Evolutionary conservation across 2,888 invertebrate genomes (phyloP), one percentile per base, ranked within the genome.

Genomic region (Uloborus plumipes): DNA sequence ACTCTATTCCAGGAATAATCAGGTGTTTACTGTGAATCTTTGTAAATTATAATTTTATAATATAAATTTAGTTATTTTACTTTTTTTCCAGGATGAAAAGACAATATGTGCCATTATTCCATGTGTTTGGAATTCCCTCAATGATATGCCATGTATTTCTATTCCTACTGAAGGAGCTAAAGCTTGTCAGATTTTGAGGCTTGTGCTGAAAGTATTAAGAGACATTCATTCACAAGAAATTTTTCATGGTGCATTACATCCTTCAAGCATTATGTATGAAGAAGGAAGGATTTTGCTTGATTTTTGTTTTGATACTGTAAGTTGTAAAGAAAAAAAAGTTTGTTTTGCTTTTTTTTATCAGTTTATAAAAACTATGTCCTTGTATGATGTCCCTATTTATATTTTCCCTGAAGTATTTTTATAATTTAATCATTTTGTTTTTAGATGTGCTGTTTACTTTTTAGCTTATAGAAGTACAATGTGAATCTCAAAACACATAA

Each of bases 271-370:
- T 18, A 22, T 81, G 39, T 53, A 69, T 58, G 58, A 74, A n/a
- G 51, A 51, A 49, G 69, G 74, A 14, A 75, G 58, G 47, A 53
- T 69, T 20, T 39, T 81, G 20, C 20, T 81, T 6, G 80, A 81
- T 58, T 74, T 81, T 39, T 74, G 69, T 18, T 75, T 67, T 64
- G 74, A 81, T 70, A 18, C 26, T 15, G 80, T 81, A 58, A 81
- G 80, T 73, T 20, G 0, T 26, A 26, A 26, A 26, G 26, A 26
- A 26, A 26, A 26, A 26, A 26, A 26, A 26, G 26, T 26, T 4
- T 26, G 26, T 4, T 26, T 26, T 26, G n/a, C n/a, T n/a, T n/a
- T n/a, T n/a, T n/a, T n/a, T n/a, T n/a, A n/a, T n/a, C n/a, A n/a
- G 26, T 26, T 4, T 4, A 4, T 26, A 26, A 26, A 26, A 26